A percentile compares a stretch with the other conserved stretches of the same genome.
phyloP scores from a whole-genome alignment of 2,113 vertebrate species.

The Lamprotornis superbus region DNA sequence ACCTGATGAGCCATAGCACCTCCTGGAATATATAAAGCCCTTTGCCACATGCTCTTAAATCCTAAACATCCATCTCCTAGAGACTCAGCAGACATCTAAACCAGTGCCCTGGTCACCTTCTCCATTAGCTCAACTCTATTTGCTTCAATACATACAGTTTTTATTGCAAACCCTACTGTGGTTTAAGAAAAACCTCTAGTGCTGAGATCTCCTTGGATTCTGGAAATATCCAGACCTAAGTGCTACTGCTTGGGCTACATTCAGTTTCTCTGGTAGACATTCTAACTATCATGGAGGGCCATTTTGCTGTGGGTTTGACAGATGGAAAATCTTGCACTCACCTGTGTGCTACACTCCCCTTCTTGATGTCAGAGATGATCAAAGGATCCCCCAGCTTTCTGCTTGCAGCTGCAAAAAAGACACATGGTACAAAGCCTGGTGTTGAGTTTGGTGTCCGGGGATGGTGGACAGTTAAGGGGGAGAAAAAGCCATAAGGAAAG shows the following conservation, averaged over 20 bases:
- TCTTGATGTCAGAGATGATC: slow-evolving; percentile 96
- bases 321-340: slow-evolving; percentile 50
- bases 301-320: neutral
- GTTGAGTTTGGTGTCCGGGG: neutral
- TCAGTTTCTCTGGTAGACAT: neutral
- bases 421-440: neutral
- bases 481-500: neutral
- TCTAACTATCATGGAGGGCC: neutral
- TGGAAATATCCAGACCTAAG: neutral
- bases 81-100: neutral
- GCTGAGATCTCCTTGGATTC: neutral
- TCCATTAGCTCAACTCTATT: neutral
- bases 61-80: neutral
- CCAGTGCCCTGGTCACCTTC: neutral
- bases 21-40: neutral
- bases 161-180: neutral
- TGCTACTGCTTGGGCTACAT: neutral
- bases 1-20: neutral
- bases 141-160: neutral
- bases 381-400: slow-evolving; percentile 91
- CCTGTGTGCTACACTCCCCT: slow-evolving; percentile 96
- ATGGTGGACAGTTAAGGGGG: neutral
- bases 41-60: neutral
- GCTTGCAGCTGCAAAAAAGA: slow-evolving; percentile 78
- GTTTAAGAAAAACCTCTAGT: neutral